These are phyloP conservation scores for Phyto melanocephala DNA, from an alignment of 2,888 invertebrate genomes.

Conservation along the genomic window DNA sequence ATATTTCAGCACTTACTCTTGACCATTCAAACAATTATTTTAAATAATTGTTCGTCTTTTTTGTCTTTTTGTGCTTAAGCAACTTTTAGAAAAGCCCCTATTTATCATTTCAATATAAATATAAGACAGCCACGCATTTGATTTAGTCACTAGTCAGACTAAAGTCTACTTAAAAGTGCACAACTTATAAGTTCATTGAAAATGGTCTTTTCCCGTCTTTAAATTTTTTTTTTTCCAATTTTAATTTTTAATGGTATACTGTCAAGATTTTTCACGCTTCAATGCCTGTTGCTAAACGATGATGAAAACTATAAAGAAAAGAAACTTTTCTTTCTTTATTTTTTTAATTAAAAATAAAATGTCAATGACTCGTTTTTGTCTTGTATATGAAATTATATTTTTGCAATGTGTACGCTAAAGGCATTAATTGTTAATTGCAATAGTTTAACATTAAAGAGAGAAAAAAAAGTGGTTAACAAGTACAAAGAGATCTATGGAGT, in stretches of 20 bases:
- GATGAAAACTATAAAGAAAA: constrained; percentile 13
- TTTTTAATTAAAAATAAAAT: constrained; percentile 38
- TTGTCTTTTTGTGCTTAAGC: not conserved
- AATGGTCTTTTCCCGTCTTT: not conserved
- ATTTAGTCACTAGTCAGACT: not conserved
- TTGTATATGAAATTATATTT: constrained; percentile 7
- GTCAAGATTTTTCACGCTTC: constrained; percentile 50
- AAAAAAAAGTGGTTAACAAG: no score
- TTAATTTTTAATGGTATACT: constrained; percentile 17
- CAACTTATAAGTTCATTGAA: constrained; percentile 12
- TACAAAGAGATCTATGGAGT: no score
- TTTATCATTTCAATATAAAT: constrained; percentile 1
- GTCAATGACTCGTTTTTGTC: constrained; percentile 41
- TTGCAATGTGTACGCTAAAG: not conserved
- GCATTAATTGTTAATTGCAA: no score
- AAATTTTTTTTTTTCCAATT: not conserved
- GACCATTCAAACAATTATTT: constrained; percentile 15
- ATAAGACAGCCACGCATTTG: constrained; percentile 7
- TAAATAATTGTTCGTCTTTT: not conserved
- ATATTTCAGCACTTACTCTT: constrained; percentile 11
- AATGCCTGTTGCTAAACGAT: constrained; percentile 39
- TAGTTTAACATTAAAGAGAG: no score
- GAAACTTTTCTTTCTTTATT: not conserved
- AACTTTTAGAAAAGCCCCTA: not conserved
- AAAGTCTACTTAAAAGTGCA: not conserved